phyloP scores from a whole-genome alignment of 1,140 invertebrate species.

The Camponotus floridanus region DNA sequence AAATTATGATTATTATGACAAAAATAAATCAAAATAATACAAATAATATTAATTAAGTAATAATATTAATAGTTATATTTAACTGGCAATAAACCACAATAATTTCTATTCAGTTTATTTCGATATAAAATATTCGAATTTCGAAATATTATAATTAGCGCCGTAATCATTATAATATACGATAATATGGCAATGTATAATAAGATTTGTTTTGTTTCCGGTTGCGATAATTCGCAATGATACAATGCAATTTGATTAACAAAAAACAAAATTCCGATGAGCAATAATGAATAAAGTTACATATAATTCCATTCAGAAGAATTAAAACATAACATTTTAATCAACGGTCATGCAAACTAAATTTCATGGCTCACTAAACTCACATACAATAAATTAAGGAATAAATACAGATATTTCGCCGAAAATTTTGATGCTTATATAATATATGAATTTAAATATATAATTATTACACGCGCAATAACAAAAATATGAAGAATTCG shows the following conservation, averaged over 20 bases:
- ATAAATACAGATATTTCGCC: not conserved
- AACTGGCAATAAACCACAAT: not conserved
- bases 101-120: not conserved
- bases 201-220: constrained; percentile 38
- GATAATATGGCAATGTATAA: constrained; percentile 24
- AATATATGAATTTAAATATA: constrained; percentile 2
- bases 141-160: constrained; percentile 37
- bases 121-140: constrained; percentile 2
- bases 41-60: not conserved
- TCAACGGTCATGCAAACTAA: not conserved
- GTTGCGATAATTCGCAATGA: constrained; percentile 31
- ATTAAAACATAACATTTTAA: constrained; percentile 53
- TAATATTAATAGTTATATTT: not conserved
- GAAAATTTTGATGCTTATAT: not conserved
- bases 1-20: too few species aligned
- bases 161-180: not conserved
- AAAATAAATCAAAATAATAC: not conserved
- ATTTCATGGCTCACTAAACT: constrained; percentile 32
- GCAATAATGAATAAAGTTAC: not conserved
- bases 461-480: not conserved
- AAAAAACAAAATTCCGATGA: constrained; percentile 10
- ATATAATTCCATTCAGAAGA: not conserved
- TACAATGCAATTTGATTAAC: constrained; percentile 37
- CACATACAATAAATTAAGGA: not conserved
- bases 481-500: not conserved